Conservation (phyloP, 2,797 vertebrate species). For the Chiloscyllium punctatum region DNA sequence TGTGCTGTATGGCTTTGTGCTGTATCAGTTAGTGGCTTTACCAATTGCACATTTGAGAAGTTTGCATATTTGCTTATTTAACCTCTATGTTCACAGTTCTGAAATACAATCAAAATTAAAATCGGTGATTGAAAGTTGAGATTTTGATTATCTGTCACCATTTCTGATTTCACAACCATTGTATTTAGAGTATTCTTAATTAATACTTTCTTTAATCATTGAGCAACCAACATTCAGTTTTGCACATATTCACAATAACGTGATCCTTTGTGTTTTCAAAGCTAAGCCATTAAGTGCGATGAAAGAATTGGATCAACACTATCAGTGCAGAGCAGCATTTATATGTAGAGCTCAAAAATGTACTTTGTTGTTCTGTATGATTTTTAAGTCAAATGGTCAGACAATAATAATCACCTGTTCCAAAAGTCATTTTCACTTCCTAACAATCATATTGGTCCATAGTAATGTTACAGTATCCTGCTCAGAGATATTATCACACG, state of each 20-base stretch:
- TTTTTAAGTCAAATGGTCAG: not conserved
- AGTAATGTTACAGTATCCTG: not conserved
- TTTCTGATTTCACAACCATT: not conserved
- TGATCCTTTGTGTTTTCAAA: not conserved
- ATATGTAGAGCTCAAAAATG: not conserved
- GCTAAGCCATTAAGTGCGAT: not conserved
- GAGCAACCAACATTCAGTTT: not conserved
- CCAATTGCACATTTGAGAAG: not conserved
- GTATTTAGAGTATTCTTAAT: not conserved
- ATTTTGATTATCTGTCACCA: not conserved
- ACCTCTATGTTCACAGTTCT: not conserved
- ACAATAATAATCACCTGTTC: not conserved
- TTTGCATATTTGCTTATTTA: not conserved
- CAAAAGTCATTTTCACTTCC: not conserved
- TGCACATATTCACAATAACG: not conserved
- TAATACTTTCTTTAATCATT: not conserved
- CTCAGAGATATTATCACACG: too few species aligned
- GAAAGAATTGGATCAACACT: not conserved
- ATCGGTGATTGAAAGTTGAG: not conserved
- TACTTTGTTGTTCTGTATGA: not conserved
- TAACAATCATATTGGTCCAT: not conserved
- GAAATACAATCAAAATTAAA: not conserved
- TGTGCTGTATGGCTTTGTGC: not conserved
- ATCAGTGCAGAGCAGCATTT: slow-evolving; percentile 6
- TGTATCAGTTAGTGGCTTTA: not conserved